Evolutionary conservation across 37 sponge, comb jelly and placozoan species (phyloP).

Genomic region (Crambe crambe): DNA sequence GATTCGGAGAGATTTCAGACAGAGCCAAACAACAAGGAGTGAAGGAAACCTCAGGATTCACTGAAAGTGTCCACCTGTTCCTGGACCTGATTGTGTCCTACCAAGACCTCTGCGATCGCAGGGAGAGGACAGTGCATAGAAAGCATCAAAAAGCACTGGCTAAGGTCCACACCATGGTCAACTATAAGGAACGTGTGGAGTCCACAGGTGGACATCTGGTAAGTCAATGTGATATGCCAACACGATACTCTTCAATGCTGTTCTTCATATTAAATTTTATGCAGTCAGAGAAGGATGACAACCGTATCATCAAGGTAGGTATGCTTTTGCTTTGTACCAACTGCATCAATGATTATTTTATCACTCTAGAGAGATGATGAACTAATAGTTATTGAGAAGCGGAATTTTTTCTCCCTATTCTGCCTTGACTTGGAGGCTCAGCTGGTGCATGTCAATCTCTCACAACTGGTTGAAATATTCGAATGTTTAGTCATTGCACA

Average conservation of each 20-base stretch:
- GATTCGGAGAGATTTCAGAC: constrained; percentile 30
- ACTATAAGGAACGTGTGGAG: constrained; percentile 46
- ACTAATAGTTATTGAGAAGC: constrained; percentile 46
- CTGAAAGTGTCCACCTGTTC: constrained; percentile 58
- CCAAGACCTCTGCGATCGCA: constrained; percentile 78
- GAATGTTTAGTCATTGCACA: constrained; percentile 52
- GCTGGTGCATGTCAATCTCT: constrained; percentile 75
- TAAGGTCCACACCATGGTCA: constrained; percentile 54
- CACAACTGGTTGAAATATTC: constrained; percentile 52
- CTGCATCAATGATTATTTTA: background rate
- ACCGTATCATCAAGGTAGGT: constrained; percentile 31
- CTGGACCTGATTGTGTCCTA: constrained; percentile 62
- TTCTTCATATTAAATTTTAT: background rate
- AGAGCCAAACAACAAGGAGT: constrained; percentile 20
- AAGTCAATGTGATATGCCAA: too few relatives aligned
- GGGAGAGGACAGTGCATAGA: constrained; percentile 73
- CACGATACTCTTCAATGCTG: too few relatives aligned
- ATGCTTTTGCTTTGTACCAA: background rate
- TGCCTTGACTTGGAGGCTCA: constrained; percentile 85
- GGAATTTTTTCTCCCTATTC: constrained; percentile 80
- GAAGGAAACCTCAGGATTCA: constrained; percentile 41
- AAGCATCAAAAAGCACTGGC: constrained; percentile 83
- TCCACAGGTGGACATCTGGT: constrained; percentile 45
- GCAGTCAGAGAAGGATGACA: constrained; percentile 32
- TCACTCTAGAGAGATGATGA: constrained; percentile 68